phyloP scores from a whole-genome alignment of 2,888 invertebrate species.

The Operophtera brumata region DNA sequence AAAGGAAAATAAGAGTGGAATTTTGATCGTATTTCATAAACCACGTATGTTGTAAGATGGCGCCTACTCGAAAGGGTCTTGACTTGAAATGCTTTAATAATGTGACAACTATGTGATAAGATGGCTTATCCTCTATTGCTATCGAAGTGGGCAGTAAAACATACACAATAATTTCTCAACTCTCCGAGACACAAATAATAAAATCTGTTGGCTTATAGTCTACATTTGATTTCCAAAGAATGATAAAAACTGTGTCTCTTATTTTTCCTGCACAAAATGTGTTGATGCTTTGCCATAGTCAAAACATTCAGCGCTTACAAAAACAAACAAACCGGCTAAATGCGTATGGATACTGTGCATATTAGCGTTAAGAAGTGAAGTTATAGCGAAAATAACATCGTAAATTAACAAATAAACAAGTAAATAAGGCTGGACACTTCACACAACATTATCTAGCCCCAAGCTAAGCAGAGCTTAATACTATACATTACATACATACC shows the following conservation, averaged over 20 bases:
- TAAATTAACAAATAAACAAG: no score
- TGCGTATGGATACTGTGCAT: no score
- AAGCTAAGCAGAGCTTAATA: no score
- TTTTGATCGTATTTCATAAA: constrained; percentile 65
- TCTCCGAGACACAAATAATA: constrained; percentile 1
- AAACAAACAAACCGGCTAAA: no score
- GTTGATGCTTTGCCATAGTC: no score
- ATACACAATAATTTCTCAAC: constrained; percentile 13
- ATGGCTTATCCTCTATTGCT: constrained; percentile 37
- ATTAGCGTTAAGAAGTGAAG: no score
- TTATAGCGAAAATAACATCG: no score
- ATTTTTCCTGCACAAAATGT: no score
- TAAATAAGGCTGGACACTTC: no score
- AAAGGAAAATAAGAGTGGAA: constrained; percentile 71
- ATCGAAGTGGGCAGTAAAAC: constrained; percentile 31
- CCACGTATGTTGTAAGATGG: constrained; percentile 52
- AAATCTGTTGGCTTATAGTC: constrained; percentile 5
- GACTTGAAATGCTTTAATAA: constrained; percentile 44
- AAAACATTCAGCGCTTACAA: not conserved
- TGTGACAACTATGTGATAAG: constrained; percentile 34
- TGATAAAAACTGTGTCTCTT: not conserved
- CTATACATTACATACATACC: no score
- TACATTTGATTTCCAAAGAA: constrained; percentile 9
- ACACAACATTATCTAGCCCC: no score
- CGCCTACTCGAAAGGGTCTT: constrained; percentile 48